Base-by-base conservation (phyloP, 2,888 invertebrate genomes). In the Blastobasis lacticolella region DNA sequence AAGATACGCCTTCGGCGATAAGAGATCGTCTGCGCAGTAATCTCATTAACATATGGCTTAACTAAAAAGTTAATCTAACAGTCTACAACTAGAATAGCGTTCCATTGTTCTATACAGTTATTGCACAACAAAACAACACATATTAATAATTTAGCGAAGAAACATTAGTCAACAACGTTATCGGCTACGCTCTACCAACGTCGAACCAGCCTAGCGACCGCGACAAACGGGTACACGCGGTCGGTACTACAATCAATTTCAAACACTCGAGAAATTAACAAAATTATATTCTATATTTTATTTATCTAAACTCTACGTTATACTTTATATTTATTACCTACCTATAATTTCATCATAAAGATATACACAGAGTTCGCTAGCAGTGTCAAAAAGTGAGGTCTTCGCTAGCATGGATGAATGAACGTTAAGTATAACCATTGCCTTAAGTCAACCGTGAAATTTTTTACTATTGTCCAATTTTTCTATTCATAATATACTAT, bases 1-100 rank as follows among this genome's bases (percentile, higher is more conserved):
- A 66, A 70, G 57, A 67, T 61, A 67, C 76, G 79, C 81, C 75
- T 78, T 75, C 73, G 76, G 79, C 79, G 79, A 66, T 49, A 61
- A 62, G 78, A 81, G 80, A 80, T 81, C 78, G 65, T 69, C 69
- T 66, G 69, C 68, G 59, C 69, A 72, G 67, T 79, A 82, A 81
- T 81, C 81, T 81, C 80, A 75, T 66, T 65, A 71, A 64, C 64
- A 73, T 73, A 75, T 76, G 78, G 75, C 76, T 71, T 68, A 71
- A 65, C 62, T 63, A 68, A 66, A 63, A 58, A 59, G 58, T 58
- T 66, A 73, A 61, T 57, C 66, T 72, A 71, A 68, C 51, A 54
- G 61, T 59, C 64, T 67, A 56, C 38, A 55, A 60, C 67, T 75
- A 74, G 57, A 66, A 67, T 60, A 67, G 59, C 58, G 56, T 59